These are phyloP conservation scores for Sitobion miscanthi DNA, from an alignment of 1,140 invertebrate genomes.

Conservation along the genomic window DNA sequence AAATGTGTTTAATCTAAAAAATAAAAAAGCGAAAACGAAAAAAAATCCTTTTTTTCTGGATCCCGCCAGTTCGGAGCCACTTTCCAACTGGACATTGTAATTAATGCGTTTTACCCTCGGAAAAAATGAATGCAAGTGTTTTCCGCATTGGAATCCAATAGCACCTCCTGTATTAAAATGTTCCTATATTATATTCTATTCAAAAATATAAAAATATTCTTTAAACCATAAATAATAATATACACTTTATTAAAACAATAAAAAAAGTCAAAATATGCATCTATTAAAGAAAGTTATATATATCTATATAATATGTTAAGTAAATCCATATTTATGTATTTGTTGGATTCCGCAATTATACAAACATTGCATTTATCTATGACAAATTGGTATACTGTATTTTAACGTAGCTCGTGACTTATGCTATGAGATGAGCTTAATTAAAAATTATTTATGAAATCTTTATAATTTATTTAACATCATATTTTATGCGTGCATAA, in stretches of 20 bases:
- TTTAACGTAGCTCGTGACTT: background rate
- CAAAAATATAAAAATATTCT: background rate
- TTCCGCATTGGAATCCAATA: background rate
- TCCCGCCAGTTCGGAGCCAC: background rate
- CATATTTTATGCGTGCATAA: too few species aligned
- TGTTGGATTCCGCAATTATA: background rate
- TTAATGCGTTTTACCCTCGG: background rate
- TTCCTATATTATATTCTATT: background rate
- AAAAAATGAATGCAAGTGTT: slow-evolving; percentile 22
- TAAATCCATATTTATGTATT: background rate
- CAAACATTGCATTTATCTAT: background rate
- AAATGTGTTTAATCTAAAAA: slow-evolving; percentile 33
- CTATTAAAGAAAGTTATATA: too few species aligned
- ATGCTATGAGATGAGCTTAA: too few species aligned
- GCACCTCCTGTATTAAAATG: background rate
- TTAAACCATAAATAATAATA: background rate
- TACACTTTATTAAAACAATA: background rate
- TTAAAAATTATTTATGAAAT: too few species aligned
- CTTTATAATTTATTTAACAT: too few species aligned
- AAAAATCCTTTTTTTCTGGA: background rate
- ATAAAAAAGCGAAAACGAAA: background rate
- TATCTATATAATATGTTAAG: too few species aligned
- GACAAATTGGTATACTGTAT: background rate
- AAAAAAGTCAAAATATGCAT: background rate
- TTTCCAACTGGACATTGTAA: slow-evolving; percentile 22